Evolutionary conservation across 1,140 invertebrate species (phyloP).

Genomic region (Polyergus mexicanus): DNA sequence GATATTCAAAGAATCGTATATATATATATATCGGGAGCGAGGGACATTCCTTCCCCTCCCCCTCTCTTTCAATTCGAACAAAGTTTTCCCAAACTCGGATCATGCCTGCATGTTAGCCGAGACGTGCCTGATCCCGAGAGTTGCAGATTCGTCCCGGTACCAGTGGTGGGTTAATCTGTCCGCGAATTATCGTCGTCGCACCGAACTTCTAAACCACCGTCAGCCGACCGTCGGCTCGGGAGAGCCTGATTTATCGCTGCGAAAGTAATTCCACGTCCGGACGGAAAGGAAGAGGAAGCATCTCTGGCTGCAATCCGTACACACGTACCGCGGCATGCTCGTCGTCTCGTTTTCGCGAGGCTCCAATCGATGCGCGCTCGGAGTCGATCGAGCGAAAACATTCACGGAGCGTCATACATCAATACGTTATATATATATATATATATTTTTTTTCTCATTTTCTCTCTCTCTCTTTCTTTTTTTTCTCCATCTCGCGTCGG

Average conservation of each 20-base stretch:
- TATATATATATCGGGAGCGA: not conserved
- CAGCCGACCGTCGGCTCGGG: constrained; percentile 11
- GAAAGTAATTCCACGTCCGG: constrained; percentile 56
- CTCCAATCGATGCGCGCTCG: constrained; percentile 34
- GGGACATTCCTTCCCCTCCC: too few species aligned
- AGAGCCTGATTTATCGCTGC: constrained; percentile 65
- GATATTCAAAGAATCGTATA: constrained; percentile 18
- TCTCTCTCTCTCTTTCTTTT: not conserved
- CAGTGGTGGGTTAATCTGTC: constrained; percentile 64
- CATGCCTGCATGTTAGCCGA: constrained; percentile 67
- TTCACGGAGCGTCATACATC: constrained; percentile 34
- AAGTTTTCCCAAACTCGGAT: constrained; percentile 72
- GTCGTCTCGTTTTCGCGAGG: not conserved
- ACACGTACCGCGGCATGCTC: constrained; percentile 11
- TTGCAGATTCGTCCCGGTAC: constrained; percentile 72
- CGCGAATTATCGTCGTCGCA: constrained; percentile 72
- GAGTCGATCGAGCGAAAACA: constrained; percentile 54
- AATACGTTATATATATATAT: constrained; percentile 1
- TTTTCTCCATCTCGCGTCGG: constrained; percentile 9
- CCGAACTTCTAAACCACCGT: constrained; percentile 65
- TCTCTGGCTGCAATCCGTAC: constrained; percentile 6
- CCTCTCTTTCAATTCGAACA: not conserved
- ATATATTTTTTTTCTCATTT: not conserved
- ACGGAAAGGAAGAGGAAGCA: not conserved
- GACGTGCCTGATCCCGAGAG: constrained; percentile 71